These are phyloP conservation scores for Garra rufa DNA, from an alignment of 2,113 vertebrate species.

Conservation along the genomic window DNA sequence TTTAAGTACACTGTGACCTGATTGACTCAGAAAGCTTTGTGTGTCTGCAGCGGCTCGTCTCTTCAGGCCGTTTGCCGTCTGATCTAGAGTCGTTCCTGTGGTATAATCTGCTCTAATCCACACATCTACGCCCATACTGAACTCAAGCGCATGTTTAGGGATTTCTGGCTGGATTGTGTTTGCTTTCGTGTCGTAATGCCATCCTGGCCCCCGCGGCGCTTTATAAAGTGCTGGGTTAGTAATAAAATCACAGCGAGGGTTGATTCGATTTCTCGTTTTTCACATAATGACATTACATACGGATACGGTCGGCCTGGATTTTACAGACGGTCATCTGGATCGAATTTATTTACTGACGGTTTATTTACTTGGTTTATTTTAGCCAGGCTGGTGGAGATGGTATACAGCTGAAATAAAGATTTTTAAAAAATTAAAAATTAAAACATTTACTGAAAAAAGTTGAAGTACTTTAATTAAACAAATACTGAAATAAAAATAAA, in stretches of 20 bases:
- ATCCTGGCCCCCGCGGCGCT: background rate
- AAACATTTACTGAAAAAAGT: background rate
- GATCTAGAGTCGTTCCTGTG: background rate
- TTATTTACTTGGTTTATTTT: conserved; percentile 73
- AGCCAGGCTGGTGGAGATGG: conserved; percentile 94
- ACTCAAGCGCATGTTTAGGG: background rate
- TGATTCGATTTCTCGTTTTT: background rate
- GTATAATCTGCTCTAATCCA: conserved; percentile 21
- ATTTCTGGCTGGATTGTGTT: background rate
- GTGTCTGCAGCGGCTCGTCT: background rate
- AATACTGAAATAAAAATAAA: background rate
- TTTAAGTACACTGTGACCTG: conserved; percentile 7
- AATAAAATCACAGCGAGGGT: background rate
- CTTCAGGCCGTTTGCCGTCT: no score
- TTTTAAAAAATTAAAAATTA: no score
- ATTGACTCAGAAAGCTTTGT: background rate
- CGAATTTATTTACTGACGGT: conserved; percentile 87
- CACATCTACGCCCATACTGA: background rate
- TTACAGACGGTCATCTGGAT: background rate
- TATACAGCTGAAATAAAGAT: conserved; percentile 69
- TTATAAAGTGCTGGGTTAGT: background rate
- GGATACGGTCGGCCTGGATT: background rate
- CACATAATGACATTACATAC: background rate
- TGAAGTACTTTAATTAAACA: background rate
- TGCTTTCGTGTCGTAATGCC: background rate